These are phyloP conservation scores for Crotalus helleri DNA, from an alignment of 2,113 vertebrate species.

Conservation along the genomic window DNA sequence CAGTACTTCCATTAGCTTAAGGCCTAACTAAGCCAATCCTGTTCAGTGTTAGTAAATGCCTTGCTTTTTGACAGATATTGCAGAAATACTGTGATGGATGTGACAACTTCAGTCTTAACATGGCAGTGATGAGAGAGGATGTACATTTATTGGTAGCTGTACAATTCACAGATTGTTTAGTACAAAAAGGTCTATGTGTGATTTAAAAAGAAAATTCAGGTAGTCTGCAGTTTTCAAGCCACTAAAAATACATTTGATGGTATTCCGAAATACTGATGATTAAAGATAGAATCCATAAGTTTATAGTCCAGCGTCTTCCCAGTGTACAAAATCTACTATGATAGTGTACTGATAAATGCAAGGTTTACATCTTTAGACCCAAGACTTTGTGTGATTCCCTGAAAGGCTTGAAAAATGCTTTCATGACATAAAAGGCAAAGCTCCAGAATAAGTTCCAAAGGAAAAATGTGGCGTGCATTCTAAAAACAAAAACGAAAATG, in stretches of 20 bases:
- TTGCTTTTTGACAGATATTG: slow-evolving; percentile 55
- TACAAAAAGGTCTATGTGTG: background rate
- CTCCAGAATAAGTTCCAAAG: background rate
- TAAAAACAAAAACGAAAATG: background rate
- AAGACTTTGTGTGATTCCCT: background rate
- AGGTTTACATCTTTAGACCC: background rate
- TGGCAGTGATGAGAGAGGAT: slow-evolving; percentile 32
- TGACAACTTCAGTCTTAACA: slow-evolving; percentile 48
- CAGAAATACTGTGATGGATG: slow-evolving; percentile 48
- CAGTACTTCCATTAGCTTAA: slow-evolving; percentile 54
- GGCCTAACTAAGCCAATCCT: slow-evolving; percentile 51
- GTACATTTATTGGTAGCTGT: slow-evolving; percentile 1
- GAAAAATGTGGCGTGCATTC: background rate
- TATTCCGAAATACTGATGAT: background rate
- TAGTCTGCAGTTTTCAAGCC: background rate
- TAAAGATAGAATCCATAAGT: background rate
- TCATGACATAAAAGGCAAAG: background rate
- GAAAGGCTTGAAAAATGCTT: background rate
- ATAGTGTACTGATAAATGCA: background rate
- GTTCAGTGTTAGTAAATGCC: slow-evolving; percentile 53
- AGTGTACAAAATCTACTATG: background rate
- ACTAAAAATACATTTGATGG: background rate
- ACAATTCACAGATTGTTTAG: slow-evolving; percentile 1
- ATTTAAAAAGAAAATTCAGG: background rate
- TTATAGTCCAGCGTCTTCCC: background rate